Conservation (phyloP, 2,888 invertebrate species). For the Gortyna flavago region DNA sequence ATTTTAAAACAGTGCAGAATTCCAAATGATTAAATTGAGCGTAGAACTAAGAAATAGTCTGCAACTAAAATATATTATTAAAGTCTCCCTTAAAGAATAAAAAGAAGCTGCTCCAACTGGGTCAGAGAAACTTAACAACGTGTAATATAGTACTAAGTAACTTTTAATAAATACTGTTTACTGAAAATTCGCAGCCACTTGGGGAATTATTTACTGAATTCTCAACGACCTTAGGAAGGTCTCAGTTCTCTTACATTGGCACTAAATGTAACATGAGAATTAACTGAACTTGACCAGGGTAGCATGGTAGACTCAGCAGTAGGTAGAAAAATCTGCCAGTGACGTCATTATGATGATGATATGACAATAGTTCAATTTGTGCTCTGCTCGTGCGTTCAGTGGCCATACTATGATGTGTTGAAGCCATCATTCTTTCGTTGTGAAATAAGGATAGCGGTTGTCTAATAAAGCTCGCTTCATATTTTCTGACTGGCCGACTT, state of each 20-base stretch:
- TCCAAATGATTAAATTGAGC: conserved; percentile 47
- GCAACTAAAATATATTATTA: conserved; percentile 55
- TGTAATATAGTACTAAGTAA: conserved; percentile 46
- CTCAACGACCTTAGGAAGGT: conserved; percentile 4
- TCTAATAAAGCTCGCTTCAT: neutral
- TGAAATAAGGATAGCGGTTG: neutral
- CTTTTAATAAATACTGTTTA: conserved; percentile 47
- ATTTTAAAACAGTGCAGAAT: conserved; percentile 36
- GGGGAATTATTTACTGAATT: conserved; percentile 13
- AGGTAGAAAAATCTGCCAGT: too few relatives aligned
- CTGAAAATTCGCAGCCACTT: conserved; percentile 22
- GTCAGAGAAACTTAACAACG: conserved; percentile 49
- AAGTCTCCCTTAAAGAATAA: conserved; percentile 37
- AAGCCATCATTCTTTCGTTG: neutral
- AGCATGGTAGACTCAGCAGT: neutral
- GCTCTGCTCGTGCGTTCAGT: neutral
- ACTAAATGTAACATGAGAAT: neutral
- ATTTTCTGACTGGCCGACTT: too few relatives aligned
- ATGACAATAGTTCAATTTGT: neutral
- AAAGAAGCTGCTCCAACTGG: conserved; percentile 49
- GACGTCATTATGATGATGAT: too few relatives aligned
- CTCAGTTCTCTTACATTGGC: neutral
- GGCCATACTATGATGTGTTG: neutral
- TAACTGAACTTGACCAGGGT: neutral
- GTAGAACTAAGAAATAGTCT: conserved; percentile 38